phyloP scores from a whole-genome alignment of 2,888 invertebrate species.

The Drosophila formosana region DNA sequence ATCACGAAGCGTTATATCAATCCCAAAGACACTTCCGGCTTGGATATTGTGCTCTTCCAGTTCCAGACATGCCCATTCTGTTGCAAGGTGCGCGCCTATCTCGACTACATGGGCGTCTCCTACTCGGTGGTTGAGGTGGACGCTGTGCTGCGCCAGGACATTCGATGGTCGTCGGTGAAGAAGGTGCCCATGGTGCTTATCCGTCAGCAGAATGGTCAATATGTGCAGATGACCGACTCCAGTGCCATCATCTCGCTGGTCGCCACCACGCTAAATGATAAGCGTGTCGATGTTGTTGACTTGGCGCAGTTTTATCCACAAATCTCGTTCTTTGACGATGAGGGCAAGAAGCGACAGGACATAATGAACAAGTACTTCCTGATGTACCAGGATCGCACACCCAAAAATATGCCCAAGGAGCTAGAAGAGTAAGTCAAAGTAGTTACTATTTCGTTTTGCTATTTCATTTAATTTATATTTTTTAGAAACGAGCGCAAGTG shows the following conservation, averaged over 20 bases:
- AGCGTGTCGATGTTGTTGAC: slow-evolving; percentile 87
- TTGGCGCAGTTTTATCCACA: slow-evolving; percentile 92
- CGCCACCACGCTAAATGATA: slow-evolving; percentile 90
- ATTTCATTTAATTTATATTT: neutral
- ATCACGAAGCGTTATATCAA: slow-evolving; percentile 88
- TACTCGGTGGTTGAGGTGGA: slow-evolving; percentile 99
- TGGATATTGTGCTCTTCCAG: slow-evolving; percentile 96
- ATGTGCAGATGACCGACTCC: slow-evolving; percentile 96
- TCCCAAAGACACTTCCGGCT: slow-evolving; percentile 88
- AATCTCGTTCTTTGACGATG: slow-evolving; percentile 88
- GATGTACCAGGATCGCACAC: slow-evolving; percentile 89
- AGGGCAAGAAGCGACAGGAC: slow-evolving; percentile 89
- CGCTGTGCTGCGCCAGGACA: slow-evolving; percentile 95
- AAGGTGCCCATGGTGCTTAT: slow-evolving; percentile 97
- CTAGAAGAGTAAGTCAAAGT: slow-evolving; percentile 87
- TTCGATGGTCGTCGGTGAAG: slow-evolving; percentile 96
- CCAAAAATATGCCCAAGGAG: slow-evolving; percentile 86
- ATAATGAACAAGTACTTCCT: slow-evolving; percentile 95
- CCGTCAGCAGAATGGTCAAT: slow-evolving; percentile 89
- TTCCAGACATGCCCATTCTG: slow-evolving; percentile 99
- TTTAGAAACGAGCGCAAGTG: slow-evolving; percentile 96
- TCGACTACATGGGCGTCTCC: slow-evolving; percentile 96
- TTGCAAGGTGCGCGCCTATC: slow-evolving; percentile 94
- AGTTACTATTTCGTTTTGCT: fast-evolving
- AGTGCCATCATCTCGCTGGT: slow-evolving; percentile 96